phyloP scores from a whole-genome alignment of 2,888 invertebrate genomes.

The Halocaridina rubra region DNA sequence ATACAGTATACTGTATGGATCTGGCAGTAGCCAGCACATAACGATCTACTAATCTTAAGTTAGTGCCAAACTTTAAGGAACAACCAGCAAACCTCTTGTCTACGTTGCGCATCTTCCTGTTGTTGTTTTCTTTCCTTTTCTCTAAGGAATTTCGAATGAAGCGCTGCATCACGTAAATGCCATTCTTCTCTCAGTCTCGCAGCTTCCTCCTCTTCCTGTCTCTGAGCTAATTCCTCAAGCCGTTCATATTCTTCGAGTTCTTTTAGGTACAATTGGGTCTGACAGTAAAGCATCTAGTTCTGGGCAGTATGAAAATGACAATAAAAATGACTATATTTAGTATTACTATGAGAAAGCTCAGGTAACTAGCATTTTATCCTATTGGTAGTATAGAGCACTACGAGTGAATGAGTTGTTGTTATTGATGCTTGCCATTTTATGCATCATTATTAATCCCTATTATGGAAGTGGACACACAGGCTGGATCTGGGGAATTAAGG shows the following conservation, averaged over 20 bases:
- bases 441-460: too few relatives aligned
- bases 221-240: slow-evolving; percentile 28
- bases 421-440: too few relatives aligned
- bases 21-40: too few relatives aligned
- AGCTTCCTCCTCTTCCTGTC: slow-evolving; percentile 35
- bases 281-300: slow-evolving; percentile 23
- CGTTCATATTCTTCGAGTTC: slow-evolving; percentile 17
- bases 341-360: background rate
- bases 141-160: slow-evolving; percentile 31
- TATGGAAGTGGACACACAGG: too few relatives aligned
- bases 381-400: too few relatives aligned
- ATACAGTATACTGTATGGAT: too few relatives aligned
- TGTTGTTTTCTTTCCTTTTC: slow-evolving; percentile 7
- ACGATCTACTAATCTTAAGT: background rate
- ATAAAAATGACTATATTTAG: background rate
- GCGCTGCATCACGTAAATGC: slow-evolving; percentile 36
- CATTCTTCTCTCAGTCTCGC: slow-evolving; percentile 30
- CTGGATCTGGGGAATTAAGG: too few relatives aligned
- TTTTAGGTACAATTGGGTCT: slow-evolving; percentile 17
- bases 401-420: too few relatives aligned
- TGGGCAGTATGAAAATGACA: background rate
- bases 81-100: slow-evolving; percentile 31
- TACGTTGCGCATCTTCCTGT: slow-evolving; percentile 33
- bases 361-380: background rate
- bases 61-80: too few relatives aligned